phyloP scores from a whole-genome alignment of 2,113 vertebrate species.

The Eptatretus burgeri region DNA sequence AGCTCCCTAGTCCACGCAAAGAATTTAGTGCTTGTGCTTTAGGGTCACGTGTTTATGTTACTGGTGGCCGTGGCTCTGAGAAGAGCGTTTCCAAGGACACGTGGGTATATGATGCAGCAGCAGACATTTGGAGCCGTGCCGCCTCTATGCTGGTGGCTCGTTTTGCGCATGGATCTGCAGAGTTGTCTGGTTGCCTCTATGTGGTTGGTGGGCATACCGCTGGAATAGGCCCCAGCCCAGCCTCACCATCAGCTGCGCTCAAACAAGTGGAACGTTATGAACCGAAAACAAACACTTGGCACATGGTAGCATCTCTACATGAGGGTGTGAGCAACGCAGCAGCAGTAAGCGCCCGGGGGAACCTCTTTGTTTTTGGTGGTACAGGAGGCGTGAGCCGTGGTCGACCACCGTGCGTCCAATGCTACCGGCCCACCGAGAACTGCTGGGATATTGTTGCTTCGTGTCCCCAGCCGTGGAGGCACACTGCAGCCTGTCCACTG shows the following conservation, averaged over 20 bases:
- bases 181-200: conserved; percentile 29
- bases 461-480: conserved; percentile 41
- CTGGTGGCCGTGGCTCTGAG: conserved; percentile 32
- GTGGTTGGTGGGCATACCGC: conserved; percentile 42
- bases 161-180: conserved; percentile 35
- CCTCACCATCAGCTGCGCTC: conserved; percentile 36
- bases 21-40: conserved; percentile 43
- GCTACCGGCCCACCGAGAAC: conserved; percentile 32
- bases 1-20: conserved; percentile 39
- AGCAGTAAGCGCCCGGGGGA: conserved; percentile 34
- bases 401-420: conserved; percentile 37
- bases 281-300: conserved; percentile 39
- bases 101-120: conserved; percentile 39
- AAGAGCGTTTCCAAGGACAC: conserved; percentile 40
- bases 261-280: conserved; percentile 47
- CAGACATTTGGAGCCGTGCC: conserved; percentile 41
- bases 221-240: conserved; percentile 28
- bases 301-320: conserved; percentile 30
- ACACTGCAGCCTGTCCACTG: conserved; percentile 31
- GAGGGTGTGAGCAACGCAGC: conserved; percentile 45
- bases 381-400: conserved; percentile 37
- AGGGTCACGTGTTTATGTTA: conserved; percentile 41
- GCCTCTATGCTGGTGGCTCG: conserved; percentile 33
- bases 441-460: conserved; percentile 27
- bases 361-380: conserved; percentile 38